Evolutionary conservation across 2,888 invertebrate species (phyloP).

Genomic region (Platypus cylindrus): DNA sequence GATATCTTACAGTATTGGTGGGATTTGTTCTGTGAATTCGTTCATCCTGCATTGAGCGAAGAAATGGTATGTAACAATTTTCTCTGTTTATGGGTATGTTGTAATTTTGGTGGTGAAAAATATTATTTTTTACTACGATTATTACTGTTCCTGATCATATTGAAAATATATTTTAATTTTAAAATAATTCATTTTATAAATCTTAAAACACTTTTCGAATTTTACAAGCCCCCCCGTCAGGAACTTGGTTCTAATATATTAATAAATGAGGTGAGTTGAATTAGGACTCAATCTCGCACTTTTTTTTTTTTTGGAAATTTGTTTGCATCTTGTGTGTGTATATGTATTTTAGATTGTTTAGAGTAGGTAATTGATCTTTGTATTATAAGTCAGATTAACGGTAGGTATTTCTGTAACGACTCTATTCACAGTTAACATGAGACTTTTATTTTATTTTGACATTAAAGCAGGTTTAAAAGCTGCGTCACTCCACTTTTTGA

Average conservation of each 20-base stretch:
- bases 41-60: constrained; percentile 64
- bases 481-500: too few species aligned
- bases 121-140: neutral
- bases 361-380: too few species aligned
- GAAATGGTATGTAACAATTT: constrained; percentile 60
- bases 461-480: too few species aligned
- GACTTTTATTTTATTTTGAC: too few species aligned
- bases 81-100: neutral
- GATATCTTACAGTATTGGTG: constrained; percentile 85
- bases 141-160: neutral
- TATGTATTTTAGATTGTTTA: too few species aligned
- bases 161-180: neutral
- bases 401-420: too few species aligned
- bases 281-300: too few species aligned
- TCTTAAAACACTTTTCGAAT: constrained; percentile 17
- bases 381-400: too few species aligned
- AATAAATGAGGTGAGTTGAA: constrained; percentile 23
- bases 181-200: constrained; percentile 6
- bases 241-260: constrained; percentile 17
- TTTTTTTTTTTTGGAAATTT: too few species aligned
- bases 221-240: constrained; percentile 25
- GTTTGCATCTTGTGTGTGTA: too few species aligned
- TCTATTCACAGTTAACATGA: too few species aligned
- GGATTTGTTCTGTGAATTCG: constrained; percentile 76
- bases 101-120: neutral